Evolutionary conservation across 2,888 invertebrate species (phyloP), one percentile per base, ranked within the genome.

Genomic region (Tetanocera ferruginea): DNA sequence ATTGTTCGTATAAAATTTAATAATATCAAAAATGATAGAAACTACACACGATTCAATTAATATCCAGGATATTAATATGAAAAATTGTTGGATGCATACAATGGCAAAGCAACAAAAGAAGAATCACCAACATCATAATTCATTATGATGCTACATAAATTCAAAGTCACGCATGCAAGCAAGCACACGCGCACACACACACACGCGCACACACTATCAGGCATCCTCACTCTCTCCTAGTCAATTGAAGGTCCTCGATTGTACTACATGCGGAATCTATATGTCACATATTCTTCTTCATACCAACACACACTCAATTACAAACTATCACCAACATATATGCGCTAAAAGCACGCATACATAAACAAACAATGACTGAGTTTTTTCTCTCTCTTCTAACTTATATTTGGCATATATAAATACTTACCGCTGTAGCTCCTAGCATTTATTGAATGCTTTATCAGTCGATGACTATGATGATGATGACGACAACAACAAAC

Each of bases 161-260:
- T 43, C 55, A 75, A 51, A 67, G 75, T 67, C 67, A 67, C 34
- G 75, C 52, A n/a, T 14, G 4, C 23, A 67, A 34, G 25, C 64
- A 64, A 11, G 23, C 49, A 49, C 43, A 67, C 37, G 43, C 5
- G 19, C 67, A 43, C 25, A 11, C 51, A 51, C 9, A 25, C 11
- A 14, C 43, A 34, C 37, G 28, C 67, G 0, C 17, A 60, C 60
- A 34, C 31, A 11, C 9, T n/a, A n/a, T n/a, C n/a, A 0, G 62
- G 28, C 23, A 28, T 62, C 5, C 62, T 28, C 62, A 62, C 25
- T 0, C 19, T 23, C 4, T 23, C 8, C 23, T 67, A 14, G n/a
- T 66, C 9, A 66, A 19, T 34, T 66, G 34, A 66, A 34, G 57
- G 49, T 52, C 14, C n/a, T n/a, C 37, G 37, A 55, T 55, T 19